Evolutionary conservation across 2,888 invertebrate species (phyloP).

Genomic region (Gastrophysa polygoni): DNA sequence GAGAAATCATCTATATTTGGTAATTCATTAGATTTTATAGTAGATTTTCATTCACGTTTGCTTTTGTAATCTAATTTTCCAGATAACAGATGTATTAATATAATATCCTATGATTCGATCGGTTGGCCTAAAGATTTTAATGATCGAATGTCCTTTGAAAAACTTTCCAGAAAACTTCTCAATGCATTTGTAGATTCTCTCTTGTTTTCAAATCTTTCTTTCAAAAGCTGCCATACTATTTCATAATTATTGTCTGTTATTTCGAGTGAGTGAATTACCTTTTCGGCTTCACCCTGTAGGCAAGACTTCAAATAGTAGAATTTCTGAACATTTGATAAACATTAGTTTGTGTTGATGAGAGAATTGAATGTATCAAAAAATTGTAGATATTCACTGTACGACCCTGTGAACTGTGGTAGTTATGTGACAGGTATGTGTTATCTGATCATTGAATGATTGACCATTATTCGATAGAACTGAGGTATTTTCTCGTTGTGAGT

Average conservation of each 20-base stretch:
- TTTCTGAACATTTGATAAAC: constrained; percentile 6
- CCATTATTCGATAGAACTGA: too few species aligned
- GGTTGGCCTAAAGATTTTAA: constrained; percentile 14
- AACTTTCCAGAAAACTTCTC: constrained; percentile 11
- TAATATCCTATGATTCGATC: constrained; percentile 9
- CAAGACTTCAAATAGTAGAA: constrained; percentile 16
- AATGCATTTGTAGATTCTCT: constrained; percentile 4
- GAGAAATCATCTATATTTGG: too few species aligned
- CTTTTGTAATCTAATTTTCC: constrained; percentile 13
- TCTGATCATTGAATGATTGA: too few species aligned
- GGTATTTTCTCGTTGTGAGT: too few species aligned
- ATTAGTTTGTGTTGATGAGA: too few species aligned
- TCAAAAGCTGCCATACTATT: constrained; percentile 10
- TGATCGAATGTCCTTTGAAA: constrained; percentile 11
- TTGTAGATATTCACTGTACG: too few species aligned
- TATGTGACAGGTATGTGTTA: too few species aligned
- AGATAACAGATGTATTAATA: constrained; percentile 13
- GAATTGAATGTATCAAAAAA: too few species aligned
- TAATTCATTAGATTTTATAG: constrained; percentile 15
- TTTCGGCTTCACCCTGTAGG: not conserved
- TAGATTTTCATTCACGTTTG: constrained; percentile 18
- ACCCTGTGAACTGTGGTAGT: too few species aligned
- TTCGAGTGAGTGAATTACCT: too few species aligned
- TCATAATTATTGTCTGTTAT: not conserved
- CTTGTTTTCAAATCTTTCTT: constrained; percentile 20